Base-by-base conservation (phyloP, 2,113 vertebrate species). In the Chunga burmeisteri region DNA sequence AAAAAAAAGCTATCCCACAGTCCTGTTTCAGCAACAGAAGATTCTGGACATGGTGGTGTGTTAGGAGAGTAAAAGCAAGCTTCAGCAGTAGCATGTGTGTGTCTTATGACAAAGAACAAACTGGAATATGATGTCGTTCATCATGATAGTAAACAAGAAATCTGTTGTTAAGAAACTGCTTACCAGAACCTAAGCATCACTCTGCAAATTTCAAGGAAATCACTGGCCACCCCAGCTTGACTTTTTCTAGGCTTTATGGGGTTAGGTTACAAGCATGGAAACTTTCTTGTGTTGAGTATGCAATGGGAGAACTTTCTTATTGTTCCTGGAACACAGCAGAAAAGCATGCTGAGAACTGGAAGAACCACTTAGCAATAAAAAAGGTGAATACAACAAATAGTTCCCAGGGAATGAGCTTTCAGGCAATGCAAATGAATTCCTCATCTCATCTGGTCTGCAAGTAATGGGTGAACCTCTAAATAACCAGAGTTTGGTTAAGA, bases 301-400 rank as follows among this genome's bases (percentile, higher is more conserved):
- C 82, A 95, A 40, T 75, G 75, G 63, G 88, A 92, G 25, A 77
- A 80, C 38, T 77, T 87, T 89, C 81, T 84, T 92, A 81, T 52
- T 94, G 90, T 94, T 96, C 86, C 94, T 97, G 92, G 96, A 95
- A 94, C 72, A 62, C 68, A 86, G 83, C 86, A 94, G 77, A 91
- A 94, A 96, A 92, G 29, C 90, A 91, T 96, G 96, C 92, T 95
- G 96, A 96, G 96, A 95, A 81, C 83, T 95, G 96, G 92, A 95
- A 92, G 94, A 83, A 96, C 92, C 95, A 88, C 65, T 90, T 92
- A 86, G 88, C 88, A 93, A 96, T 96, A 93, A 97, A 96, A 94
- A 91, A 94, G 86, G 88, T 96, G 94, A 92, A 86, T 92, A 84
- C 85, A 55, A 93, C 61, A 92, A 91, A 81, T 79, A 86, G 30